Percentiles rank a stretch among this genome's conserved stretches.
Evolutionary conservation across 2,888 invertebrate species (phyloP).

Genomic region (Anarsia innoxiella): DNA sequence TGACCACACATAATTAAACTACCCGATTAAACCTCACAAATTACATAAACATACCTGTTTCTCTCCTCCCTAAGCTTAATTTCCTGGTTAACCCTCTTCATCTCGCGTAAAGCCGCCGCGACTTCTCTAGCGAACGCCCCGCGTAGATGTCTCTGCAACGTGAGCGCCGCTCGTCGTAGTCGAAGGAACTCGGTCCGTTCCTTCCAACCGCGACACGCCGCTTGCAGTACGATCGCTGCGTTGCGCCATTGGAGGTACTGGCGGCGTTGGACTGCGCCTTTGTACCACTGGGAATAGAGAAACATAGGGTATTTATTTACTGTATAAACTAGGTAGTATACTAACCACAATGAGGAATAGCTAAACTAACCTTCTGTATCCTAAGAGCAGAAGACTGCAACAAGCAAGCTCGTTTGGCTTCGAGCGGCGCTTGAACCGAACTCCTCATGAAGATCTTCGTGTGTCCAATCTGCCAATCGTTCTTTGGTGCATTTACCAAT

Average conservation of each 20-base stretch:
- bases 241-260: slow-evolving; percentile 79
- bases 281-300: slow-evolving; percentile 73
- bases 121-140: slow-evolving; percentile 94
- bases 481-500: slow-evolving; percentile 79
- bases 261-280: slow-evolving; percentile 77
- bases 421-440: slow-evolving; percentile 88
- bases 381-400: slow-evolving; percentile 81
- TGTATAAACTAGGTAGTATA: not conserved
- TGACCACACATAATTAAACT: too few relatives aligned
- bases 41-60: slow-evolving; percentile 54
- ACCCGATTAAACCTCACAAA: too few relatives aligned
- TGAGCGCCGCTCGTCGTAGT: slow-evolving; percentile 87
- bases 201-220: slow-evolving; percentile 90
- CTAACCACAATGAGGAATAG: not conserved
- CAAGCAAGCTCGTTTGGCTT: slow-evolving; percentile 83
- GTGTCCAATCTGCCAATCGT: slow-evolving; percentile 92
- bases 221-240: slow-evolving; percentile 85
- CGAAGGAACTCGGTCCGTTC: slow-evolving; percentile 86
- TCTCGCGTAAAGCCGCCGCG: slow-evolving; percentile 89
- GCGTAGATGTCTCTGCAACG: slow-evolving; percentile 89
- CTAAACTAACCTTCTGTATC: slow-evolving; percentile 78
- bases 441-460: slow-evolving; percentile 89
- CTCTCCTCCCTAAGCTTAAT: slow-evolving; percentile 84
- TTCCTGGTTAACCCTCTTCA: slow-evolving; percentile 89
- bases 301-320: not conserved